Conservation (phyloP, 2,113 vertebrate species). For the Prochilodus magdalenae region DNA sequence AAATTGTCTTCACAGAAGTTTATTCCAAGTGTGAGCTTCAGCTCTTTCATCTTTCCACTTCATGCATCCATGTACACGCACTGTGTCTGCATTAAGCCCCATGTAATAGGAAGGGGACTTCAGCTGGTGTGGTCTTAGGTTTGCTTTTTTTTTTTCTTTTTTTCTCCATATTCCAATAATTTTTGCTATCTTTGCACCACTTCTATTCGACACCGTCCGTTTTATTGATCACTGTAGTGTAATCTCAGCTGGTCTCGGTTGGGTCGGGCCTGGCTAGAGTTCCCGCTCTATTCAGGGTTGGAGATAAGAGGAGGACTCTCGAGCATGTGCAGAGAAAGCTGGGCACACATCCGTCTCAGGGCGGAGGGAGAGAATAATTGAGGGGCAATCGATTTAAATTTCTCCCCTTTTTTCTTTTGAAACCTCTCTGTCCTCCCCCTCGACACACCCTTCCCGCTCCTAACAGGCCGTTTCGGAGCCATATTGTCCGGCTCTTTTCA, state of each 20-base stretch:
- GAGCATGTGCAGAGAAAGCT: slow-evolving; percentile 34
- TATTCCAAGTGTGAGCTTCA: background rate
- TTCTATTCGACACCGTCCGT: too few relatives aligned
- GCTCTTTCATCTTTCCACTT: too few relatives aligned
- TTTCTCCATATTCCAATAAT: too few relatives aligned
- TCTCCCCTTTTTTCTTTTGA: slow-evolving; percentile 56
- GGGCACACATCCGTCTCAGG: slow-evolving; percentile 43
- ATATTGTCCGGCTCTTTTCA: slow-evolving; percentile 81
- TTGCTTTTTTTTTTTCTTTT: too few relatives aligned
- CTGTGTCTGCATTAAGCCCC: too few relatives aligned
- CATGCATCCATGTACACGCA: too few relatives aligned
- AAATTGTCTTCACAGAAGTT: background rate
- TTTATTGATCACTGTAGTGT: background rate
- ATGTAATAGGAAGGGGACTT: too few relatives aligned
- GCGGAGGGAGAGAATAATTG: slow-evolving; percentile 44
- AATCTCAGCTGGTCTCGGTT: background rate
- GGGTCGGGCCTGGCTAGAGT: background rate
- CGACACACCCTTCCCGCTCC: slow-evolving; percentile 53
- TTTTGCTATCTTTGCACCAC: too few relatives aligned
- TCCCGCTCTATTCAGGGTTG: background rate
- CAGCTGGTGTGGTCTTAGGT: too few relatives aligned
- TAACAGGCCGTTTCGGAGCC: slow-evolving; percentile 83
- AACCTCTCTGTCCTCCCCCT: slow-evolving; percentile 46
- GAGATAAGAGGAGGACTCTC: slow-evolving; percentile 34
- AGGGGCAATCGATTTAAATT: slow-evolving; percentile 65